A percentile compares a stretch with the other conserved stretches of the same genome.
phyloP scores from a whole-genome alignment of 2,888 invertebrate species.

The Papilio gigon region DNA sequence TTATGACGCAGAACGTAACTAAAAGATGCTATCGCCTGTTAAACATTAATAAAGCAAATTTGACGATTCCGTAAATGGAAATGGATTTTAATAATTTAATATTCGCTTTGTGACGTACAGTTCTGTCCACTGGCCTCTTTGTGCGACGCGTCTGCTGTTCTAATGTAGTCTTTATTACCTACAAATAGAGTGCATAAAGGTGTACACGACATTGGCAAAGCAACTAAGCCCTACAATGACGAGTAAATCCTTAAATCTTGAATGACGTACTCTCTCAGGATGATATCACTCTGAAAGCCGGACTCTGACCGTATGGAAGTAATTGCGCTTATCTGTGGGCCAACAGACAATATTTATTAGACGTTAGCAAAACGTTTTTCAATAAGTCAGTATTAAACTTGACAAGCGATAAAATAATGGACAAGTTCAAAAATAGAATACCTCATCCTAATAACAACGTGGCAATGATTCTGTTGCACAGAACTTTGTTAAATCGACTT shows the following conservation, averaged over 20 bases:
- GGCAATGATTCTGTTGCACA: background rate
- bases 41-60: slow-evolving; percentile 31
- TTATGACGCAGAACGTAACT: background rate
- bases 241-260: slow-evolving; percentile 69
- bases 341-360: slow-evolving; percentile 24
- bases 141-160: background rate
- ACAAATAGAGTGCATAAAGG: slow-evolving; percentile 19
- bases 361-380: slow-evolving; percentile 6
- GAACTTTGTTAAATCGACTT: background rate
- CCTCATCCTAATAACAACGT: background rate
- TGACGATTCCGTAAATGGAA: slow-evolving; percentile 31
- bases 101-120: slow-evolving; percentile 37
- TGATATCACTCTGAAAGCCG: slow-evolving; percentile 50
- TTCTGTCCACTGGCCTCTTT: slow-evolving; percentile 18
- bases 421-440: background rate
- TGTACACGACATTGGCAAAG: background rate
- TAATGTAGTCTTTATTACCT: slow-evolving; percentile 26
- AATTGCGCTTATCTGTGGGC: slow-evolving; percentile 29
- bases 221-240: slow-evolving; percentile 52
- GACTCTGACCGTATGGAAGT: slow-evolving; percentile 37
- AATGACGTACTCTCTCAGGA: slow-evolving; percentile 51
- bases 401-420: background rate
- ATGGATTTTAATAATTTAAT: slow-evolving; percentile 41
- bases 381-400: slow-evolving; percentile 10
- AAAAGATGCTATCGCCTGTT: slow-evolving; percentile 8